These are phyloP conservation scores for Setipinna tenuifilis DNA, from an alignment of 2,797 vertebrate species.

Conservation along the genomic window DNA sequence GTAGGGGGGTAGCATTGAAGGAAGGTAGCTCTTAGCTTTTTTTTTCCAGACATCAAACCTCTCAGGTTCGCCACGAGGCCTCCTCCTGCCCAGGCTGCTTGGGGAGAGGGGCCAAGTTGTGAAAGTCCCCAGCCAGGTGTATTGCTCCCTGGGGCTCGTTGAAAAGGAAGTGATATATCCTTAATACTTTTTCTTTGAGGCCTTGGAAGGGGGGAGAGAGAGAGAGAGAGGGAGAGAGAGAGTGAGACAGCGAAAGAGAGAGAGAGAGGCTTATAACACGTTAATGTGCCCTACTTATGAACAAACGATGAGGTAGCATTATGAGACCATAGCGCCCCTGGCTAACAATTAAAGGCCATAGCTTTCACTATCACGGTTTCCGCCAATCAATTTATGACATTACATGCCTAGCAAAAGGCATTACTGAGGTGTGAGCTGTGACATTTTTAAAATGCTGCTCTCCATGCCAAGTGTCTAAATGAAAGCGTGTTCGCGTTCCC, in stretches of 20 bases:
- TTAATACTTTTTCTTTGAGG: constrained; percentile 60
- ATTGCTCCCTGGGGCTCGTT: constrained; percentile 78
- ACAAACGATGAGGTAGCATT: constrained; percentile 25
- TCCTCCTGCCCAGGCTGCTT: constrained; percentile 74
- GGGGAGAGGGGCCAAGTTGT: constrained; percentile 80
- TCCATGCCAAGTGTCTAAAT: neutral
- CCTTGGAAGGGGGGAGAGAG: constrained; percentile 18
- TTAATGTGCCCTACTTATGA: constrained; percentile 4
- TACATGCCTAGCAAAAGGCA: neutral
- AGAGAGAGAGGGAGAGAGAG: neutral
- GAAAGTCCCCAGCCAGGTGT: constrained; percentile 74
- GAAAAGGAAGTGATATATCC: constrained; percentile 77
- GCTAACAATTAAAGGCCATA: constrained; percentile 16
- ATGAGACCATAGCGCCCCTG: neutral
- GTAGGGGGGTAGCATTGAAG: constrained; percentile 57
- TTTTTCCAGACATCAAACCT: constrained; percentile 68
- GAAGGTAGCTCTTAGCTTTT: constrained; percentile 56
- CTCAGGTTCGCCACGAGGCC: constrained; percentile 72
- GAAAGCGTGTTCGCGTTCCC: neutral
- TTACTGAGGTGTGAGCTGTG: constrained; percentile 18
- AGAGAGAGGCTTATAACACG: neutral
- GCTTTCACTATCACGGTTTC: constrained; percentile 11
- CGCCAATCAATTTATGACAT: constrained; percentile 22
- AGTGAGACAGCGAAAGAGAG: neutral
- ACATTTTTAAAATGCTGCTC: constrained; percentile 14